Evolutionary conservation across 2,797 vertebrate species (phyloP).

Genomic region (Anguilla marmorata): DNA sequence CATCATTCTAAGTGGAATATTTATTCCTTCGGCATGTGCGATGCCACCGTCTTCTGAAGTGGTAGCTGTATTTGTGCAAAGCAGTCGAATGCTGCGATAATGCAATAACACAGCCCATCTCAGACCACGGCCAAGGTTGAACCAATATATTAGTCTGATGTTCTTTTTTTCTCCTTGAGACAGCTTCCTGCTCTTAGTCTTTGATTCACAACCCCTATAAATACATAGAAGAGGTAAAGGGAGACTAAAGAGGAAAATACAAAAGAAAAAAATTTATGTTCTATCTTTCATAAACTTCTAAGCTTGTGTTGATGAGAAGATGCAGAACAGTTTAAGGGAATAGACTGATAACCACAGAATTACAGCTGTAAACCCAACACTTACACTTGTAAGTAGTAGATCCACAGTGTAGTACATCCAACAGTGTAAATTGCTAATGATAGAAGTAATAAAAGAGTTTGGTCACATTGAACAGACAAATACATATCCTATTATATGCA

Average conservation of each 20-base stretch:
- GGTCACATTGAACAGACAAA: not conserved
- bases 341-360: not conserved
- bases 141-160: slow-evolving; percentile 46
- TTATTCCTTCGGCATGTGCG: not conserved
- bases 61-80: not conserved
- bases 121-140: slow-evolving; percentile 42
- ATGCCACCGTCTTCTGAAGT: not conserved
- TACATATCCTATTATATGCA: not conserved
- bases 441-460: not conserved
- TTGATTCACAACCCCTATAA: slow-evolving; percentile 49
- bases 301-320: not conserved
- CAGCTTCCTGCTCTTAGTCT: slow-evolving; percentile 46
- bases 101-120: slow-evolving; percentile 44
- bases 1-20: not conserved
- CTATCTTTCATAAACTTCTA: slow-evolving; percentile 37
- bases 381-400: not conserved
- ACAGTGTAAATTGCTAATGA: not conserved
- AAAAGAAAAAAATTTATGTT: slow-evolving; percentile 28
- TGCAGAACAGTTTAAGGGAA: not conserved
- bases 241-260: slow-evolving; percentile 24
- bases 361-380: not conserved
- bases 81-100: slow-evolving; percentile 26
- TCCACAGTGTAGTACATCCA: not conserved
- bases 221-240: slow-evolving; percentile 50
- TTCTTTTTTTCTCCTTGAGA: slow-evolving; percentile 54